phyloP scores from a whole-genome alignment of 2,113 vertebrate species.

The Nycticorax nycticorax region DNA sequence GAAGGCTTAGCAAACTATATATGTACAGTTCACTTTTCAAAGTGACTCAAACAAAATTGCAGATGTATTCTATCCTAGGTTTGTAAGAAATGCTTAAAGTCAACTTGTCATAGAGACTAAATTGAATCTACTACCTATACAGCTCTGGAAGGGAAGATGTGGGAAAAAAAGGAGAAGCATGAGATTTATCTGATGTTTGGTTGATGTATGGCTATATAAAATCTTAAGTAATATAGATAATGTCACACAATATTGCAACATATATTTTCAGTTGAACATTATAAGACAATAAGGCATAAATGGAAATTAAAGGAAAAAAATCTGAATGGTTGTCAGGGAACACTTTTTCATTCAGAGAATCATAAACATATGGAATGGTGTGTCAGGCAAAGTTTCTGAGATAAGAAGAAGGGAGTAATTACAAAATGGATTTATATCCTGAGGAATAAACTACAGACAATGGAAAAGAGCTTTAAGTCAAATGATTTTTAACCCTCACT shows the following conservation, averaged over 20 bases:
- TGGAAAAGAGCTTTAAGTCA: slow-evolving; percentile 67
- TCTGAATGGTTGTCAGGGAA: slow-evolving; percentile 78
- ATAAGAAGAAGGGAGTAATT: slow-evolving; percentile 76
- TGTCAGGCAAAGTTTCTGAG: slow-evolving; percentile 81
- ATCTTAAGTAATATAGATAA: slow-evolving; percentile 85
- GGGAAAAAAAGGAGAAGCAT: slow-evolving; percentile 50
- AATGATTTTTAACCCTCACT: slow-evolving; percentile 68
- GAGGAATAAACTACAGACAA: slow-evolving; percentile 67
- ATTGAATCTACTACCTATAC: slow-evolving; percentile 77
- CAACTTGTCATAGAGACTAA: slow-evolving; percentile 77
- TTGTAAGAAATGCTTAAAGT: slow-evolving; percentile 78
- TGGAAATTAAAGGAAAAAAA: slow-evolving; percentile 81
- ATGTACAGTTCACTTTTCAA: slow-evolving; percentile 43
- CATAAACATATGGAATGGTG: slow-evolving; percentile 82
- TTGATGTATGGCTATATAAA: slow-evolving; percentile 82
- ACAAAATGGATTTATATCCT: slow-evolving; percentile 79
- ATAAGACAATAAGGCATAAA: slow-evolving; percentile 84
- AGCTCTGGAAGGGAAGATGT: slow-evolving; percentile 64
- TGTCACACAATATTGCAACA: slow-evolving; percentile 83
- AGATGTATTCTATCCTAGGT: slow-evolving; percentile 66
- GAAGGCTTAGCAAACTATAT: background rate
- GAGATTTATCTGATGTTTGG: slow-evolving; percentile 81
- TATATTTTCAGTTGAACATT: slow-evolving; percentile 81
- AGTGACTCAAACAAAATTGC: slow-evolving; percentile 69
- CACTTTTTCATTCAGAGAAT: slow-evolving; percentile 82